These are phyloP conservation scores for Elgaria multicarinata DNA, from an alignment of 2,113 vertebrate genomes.

Conservation along the genomic window DNA sequence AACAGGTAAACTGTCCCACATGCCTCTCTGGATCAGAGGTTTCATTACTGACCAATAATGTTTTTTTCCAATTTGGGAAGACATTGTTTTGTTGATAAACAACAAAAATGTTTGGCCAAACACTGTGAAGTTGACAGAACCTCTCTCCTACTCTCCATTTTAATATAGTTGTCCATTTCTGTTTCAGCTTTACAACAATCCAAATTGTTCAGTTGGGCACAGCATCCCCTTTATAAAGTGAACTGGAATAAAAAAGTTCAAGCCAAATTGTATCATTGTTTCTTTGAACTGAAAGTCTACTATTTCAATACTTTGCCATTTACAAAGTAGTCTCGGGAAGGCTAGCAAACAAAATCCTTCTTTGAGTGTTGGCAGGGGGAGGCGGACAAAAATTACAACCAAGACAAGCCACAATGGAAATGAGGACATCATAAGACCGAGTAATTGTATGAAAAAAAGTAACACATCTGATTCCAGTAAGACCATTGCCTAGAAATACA, in stretches of 20 bases:
- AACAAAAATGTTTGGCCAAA: neutral
- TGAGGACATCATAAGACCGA: too few species aligned
- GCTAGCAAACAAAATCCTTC: neutral
- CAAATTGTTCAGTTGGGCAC: neutral
- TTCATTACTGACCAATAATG: neutral
- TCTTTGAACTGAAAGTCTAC: neutral
- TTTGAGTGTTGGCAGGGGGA: too few species aligned
- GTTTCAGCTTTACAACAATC: neutral
- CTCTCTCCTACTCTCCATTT: neutral
- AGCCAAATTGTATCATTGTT: neutral
- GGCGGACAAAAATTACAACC: too few species aligned
- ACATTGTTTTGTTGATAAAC: neutral
- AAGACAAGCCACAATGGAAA: too few species aligned
- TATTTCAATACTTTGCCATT: rapidly evolving
- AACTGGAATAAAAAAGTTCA: rapidly evolving
- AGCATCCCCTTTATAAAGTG: neutral
- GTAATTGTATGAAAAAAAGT: too few species aligned
- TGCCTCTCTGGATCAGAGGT: neutral
- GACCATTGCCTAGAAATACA: too few species aligned
- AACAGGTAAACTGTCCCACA: neutral
- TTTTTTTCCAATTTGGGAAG: neutral
- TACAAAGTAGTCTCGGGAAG: neutral
- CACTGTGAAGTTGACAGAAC: neutral
- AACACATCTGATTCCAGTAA: too few species aligned
- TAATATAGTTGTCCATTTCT: neutral